Percentiles rank a stretch among this genome's conserved stretches.
These are phyloP conservation scores for Cataglyphis livida DNA, from an alignment of 2,888 invertebrate species.

Conservation along the genomic window DNA sequence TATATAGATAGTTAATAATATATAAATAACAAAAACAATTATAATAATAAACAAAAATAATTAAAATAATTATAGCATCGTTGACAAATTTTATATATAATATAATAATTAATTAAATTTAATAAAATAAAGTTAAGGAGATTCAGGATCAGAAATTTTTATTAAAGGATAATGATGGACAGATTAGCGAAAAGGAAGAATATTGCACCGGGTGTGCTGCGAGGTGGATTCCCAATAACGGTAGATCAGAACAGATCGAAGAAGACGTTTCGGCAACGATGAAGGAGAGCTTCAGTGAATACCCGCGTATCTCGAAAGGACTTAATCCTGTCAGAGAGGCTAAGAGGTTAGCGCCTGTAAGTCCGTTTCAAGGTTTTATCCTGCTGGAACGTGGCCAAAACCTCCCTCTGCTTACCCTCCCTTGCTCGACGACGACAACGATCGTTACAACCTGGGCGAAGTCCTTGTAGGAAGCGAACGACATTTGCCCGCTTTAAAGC, in stretches of 20 bases:
- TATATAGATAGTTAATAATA: background rate
- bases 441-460: constrained; percentile 51
- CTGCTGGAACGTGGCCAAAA: constrained; percentile 52
- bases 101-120: background rate
- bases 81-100: background rate
- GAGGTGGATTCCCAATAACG: background rate
- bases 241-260: constrained; percentile 10
- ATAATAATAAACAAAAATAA: background rate
- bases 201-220: background rate
- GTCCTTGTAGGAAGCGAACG: constrained; percentile 28
- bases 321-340: constrained; percentile 55
- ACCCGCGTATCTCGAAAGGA: constrained; percentile 39
- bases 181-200: constrained; percentile 9
- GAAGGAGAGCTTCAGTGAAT: constrained; percentile 48
- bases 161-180: background rate
- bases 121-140: background rate
- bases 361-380: constrained; percentile 48
- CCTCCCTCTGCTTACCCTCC: constrained; percentile 12
- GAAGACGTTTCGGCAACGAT: constrained; percentile 17
- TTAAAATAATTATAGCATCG: background rate
- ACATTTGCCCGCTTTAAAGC: constrained; percentile 45
- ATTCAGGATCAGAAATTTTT: constrained; percentile 4
- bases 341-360: constrained; percentile 64
- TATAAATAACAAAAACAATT: background rate
- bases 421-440: constrained; percentile 36